A percentile compares a stretch with the other conserved stretches of the same genome.
Evolutionary conservation across 2,113 vertebrate genomes (phyloP).

Genomic region (Zapus hudsonius): DNA sequence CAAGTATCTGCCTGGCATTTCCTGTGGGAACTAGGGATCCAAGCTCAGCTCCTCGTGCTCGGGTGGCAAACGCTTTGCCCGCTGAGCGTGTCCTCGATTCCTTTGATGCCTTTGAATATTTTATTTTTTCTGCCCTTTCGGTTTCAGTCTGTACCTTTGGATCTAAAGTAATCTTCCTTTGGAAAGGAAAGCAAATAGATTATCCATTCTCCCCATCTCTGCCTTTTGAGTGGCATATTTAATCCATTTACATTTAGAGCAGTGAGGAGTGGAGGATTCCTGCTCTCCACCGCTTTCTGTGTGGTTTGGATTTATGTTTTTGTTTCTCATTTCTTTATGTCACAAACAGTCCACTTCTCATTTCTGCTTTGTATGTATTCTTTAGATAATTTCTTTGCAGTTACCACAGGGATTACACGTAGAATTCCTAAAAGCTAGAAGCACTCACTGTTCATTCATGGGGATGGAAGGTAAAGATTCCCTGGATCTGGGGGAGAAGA

Average conservation of each 20-base stretch:
- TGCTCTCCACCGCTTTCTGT: neutral
- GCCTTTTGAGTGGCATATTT: constrained; percentile 1
- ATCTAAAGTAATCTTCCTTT: neutral
- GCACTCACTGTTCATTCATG: neutral
- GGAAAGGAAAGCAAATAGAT: neutral
- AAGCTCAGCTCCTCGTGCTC: too few relatives aligned
- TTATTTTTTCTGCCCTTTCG: neutral
- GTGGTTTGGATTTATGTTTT: constrained; percentile 18
- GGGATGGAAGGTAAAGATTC: neutral
- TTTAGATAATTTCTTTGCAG: constrained; percentile 39
- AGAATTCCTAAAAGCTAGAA: neutral
- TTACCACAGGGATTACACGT: constrained; percentile 23
- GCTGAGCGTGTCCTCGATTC: neutral
- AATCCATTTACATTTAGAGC: neutral
- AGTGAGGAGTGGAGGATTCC: neutral
- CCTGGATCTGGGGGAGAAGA: neutral
- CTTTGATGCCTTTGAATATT: neutral
- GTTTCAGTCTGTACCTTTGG: neutral
- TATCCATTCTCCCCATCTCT: neutral
- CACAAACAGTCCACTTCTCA: neutral
- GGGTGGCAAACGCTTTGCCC: too few relatives aligned
- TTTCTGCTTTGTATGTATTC: constrained; percentile 43
- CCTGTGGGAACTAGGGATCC: too few relatives aligned
- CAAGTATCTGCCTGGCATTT: too few relatives aligned
- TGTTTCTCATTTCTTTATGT: constrained; percentile 7